These are phyloP conservation scores for Hypsopygia costalis DNA, from an alignment of 2,888 invertebrate species.

Conservation along the genomic window DNA sequence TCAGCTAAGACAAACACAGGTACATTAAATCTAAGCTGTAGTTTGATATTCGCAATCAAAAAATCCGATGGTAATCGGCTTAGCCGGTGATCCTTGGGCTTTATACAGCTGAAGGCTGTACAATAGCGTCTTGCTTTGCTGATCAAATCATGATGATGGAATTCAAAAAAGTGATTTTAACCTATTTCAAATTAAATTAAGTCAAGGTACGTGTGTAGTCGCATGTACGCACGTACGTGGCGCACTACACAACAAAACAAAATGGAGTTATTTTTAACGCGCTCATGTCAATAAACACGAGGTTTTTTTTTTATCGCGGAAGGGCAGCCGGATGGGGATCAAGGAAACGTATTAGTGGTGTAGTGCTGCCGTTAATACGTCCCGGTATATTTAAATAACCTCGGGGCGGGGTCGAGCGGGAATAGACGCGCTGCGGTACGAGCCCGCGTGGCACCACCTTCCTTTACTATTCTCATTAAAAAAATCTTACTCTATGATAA, in stretches of 20 bases:
- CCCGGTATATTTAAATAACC: slow-evolving; percentile 59
- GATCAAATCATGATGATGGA: no score
- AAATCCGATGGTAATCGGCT: no score
- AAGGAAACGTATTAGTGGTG: slow-evolving; percentile 49
- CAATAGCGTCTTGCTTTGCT: no score
- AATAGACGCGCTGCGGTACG: slow-evolving; percentile 29
- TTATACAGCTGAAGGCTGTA: no score
- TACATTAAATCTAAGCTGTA: no score
- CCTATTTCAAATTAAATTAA: no score
- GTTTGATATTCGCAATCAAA: no score
- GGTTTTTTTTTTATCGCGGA: slow-evolving; percentile 41
- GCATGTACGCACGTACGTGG: neutral
- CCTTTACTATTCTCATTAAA: slow-evolving; percentile 7
- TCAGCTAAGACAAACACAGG: no score
- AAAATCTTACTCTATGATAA: neutral
- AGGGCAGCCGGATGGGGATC: slow-evolving; percentile 57
- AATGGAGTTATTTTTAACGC: slow-evolving; percentile 40
- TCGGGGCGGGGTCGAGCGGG: slow-evolving; percentile 44
- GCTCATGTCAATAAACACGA: slow-evolving; percentile 48
- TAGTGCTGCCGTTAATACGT: slow-evolving; percentile 38
- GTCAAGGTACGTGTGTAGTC: neutral
- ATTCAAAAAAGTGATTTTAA: no score
- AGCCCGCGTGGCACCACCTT: slow-evolving; percentile 62
- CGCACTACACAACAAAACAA: slow-evolving; percentile 28
- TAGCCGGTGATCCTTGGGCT: no score